Conservation (phyloP, 2,888 invertebrate genomes). For the Acleris literana region DNA sequence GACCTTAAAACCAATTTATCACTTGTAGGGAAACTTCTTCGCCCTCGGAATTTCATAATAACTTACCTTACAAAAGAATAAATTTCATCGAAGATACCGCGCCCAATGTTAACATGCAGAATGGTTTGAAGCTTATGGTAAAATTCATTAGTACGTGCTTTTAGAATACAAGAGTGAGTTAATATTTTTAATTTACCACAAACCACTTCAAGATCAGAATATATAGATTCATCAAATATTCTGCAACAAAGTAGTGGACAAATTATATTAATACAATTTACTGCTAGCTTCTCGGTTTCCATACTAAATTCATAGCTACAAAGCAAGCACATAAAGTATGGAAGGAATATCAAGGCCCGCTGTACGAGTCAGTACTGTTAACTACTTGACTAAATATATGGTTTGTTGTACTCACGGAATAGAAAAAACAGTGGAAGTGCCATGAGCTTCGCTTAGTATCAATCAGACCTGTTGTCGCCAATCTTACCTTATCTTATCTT, state of each 20-base stretch:
- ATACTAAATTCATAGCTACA: too few relatives aligned
- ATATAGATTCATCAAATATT: constrained; percentile 85
- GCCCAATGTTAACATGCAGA: constrained; percentile 78
- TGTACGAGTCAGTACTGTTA: too few relatives aligned
- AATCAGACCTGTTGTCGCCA: too few relatives aligned
- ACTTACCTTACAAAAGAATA: constrained; percentile 80
- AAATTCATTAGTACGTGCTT: constrained; percentile 83
- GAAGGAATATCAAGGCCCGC: too few relatives aligned
- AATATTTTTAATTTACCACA: constrained; percentile 83
- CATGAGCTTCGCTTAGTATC: too few relatives aligned
- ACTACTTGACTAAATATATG: too few relatives aligned
- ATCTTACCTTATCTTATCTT: too few relatives aligned
- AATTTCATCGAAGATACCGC: constrained; percentile 78
- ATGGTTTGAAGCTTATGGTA: constrained; percentile 81
- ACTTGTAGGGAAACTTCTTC: not conserved
- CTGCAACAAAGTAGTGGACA: constrained; percentile 64
- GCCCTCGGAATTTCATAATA: not conserved
- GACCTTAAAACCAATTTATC: not conserved
- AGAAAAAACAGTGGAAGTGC: too few relatives aligned
- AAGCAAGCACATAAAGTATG: too few relatives aligned
- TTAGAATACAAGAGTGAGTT: constrained; percentile 84
- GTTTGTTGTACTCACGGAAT: too few relatives aligned
- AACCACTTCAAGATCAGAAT: constrained; percentile 84
- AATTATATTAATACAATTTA: not conserved
- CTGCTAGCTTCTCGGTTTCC: too few relatives aligned